Percentiles rank a stretch among this genome's conserved stretches.
phyloP scores from a whole-genome alignment of 1,140 invertebrate genomes.

The Neodiprion virginianus region DNA sequence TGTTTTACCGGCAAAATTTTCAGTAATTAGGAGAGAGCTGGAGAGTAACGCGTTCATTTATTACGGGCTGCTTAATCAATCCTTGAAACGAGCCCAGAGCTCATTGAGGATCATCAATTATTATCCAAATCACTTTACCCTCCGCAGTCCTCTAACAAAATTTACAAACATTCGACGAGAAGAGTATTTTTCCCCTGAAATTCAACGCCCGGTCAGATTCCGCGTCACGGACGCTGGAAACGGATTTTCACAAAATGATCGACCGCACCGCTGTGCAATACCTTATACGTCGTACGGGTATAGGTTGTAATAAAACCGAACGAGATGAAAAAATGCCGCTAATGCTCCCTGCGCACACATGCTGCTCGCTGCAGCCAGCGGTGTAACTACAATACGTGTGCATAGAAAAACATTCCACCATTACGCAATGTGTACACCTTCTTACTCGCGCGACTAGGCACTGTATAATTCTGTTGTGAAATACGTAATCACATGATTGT shows the following conservation, averaged over 20 bases:
- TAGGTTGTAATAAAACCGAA: too few species aligned
- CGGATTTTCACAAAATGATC: too few species aligned
- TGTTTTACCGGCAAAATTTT: conserved; percentile 43
- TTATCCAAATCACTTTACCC: neutral
- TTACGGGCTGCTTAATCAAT: neutral
- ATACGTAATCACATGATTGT: conserved; percentile 8
- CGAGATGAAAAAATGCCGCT: too few species aligned
- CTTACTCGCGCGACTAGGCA: neutral
- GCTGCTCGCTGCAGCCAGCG: too few species aligned
- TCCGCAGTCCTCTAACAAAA: neutral
- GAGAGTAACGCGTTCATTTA: neutral
- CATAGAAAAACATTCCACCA: neutral
- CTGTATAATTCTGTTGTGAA: neutral
- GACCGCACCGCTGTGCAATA: too few species aligned
- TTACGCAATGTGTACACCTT: neutral
- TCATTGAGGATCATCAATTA: neutral
- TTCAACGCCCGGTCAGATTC: too few species aligned
- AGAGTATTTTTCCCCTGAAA: neutral
- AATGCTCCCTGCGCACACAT: too few species aligned
- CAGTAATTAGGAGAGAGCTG: conserved; percentile 39
- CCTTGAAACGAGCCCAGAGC: neutral
- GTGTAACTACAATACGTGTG: too few species aligned
- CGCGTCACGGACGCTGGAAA: too few species aligned
- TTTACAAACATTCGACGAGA: neutral
- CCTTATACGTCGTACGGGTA: too few species aligned